Evolutionary conservation across 2,113 vertebrate genomes (phyloP).

Genomic region (Atlantisia rogersi): DNA sequence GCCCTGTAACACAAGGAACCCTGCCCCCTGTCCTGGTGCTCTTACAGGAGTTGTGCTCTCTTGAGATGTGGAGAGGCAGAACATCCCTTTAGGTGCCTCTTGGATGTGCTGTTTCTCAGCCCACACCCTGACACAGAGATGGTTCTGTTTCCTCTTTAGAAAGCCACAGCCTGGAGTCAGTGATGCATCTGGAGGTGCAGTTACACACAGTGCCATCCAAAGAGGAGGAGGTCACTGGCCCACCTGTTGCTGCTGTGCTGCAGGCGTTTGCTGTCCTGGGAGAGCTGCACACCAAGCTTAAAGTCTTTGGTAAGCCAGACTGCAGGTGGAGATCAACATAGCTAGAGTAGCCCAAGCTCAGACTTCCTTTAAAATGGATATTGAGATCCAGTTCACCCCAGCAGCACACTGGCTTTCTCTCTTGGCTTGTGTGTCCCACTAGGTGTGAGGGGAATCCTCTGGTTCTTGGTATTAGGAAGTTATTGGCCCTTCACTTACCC

Average conservation of each 20-base stretch:
- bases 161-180: slow-evolving; percentile 74
- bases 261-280: slow-evolving; percentile 89
- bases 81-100: not conserved
- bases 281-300: slow-evolving; percentile 87
- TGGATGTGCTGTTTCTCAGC: not conserved
- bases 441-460: not conserved
- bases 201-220: slow-evolving; percentile 59
- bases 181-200: slow-evolving; percentile 81
- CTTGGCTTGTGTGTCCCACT: not conserved
- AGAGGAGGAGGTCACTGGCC: slow-evolving; percentile 50
- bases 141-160: slow-evolving; percentile 68
- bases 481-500: not conserved
- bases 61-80: not conserved
- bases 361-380: not conserved
- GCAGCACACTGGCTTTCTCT: not conserved
- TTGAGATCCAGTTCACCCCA: not conserved
- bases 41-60: not conserved
- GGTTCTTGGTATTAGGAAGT: not conserved
- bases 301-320: slow-evolving; percentile 85
- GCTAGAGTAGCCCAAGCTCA: not conserved
- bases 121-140: not conserved
- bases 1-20: not conserved
- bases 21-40: fast-evolving
- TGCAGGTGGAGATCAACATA: no score
- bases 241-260: slow-evolving; percentile 80